Conservation (phyloP, 2,797 vertebrate genomes). For the Eutrigla gurnardus region DNA sequence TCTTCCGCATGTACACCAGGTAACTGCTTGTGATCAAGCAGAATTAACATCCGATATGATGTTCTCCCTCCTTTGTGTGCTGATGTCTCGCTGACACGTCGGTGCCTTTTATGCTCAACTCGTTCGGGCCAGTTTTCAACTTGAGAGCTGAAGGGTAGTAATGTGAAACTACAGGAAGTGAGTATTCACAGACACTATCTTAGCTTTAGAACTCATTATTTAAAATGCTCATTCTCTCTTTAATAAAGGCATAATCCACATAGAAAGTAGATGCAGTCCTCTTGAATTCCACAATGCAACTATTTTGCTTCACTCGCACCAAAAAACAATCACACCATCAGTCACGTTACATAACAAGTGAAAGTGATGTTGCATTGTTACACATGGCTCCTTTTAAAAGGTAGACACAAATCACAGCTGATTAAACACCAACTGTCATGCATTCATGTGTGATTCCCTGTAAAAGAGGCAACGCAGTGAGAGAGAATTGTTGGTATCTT, state of each 20-base stretch:
- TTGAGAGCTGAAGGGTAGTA: constrained; percentile 10
- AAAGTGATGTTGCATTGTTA: neutral
- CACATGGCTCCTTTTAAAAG: neutral
- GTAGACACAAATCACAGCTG: constrained; percentile 2
- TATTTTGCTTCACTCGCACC: neutral
- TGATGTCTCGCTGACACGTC: neutral
- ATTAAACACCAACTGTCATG: neutral
- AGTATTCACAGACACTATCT: constrained; percentile 1
- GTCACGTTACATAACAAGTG: constrained; percentile 1
- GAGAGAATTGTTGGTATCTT: neutral
- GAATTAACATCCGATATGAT: constrained; percentile 39
- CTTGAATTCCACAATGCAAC: constrained; percentile 5
- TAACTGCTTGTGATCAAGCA: constrained; percentile 43
- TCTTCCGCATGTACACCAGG: constrained; percentile 26
- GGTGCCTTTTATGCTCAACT: constrained; percentile 18
- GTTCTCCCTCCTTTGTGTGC: neutral
- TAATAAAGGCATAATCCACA: neutral
- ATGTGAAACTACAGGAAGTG: constrained; percentile 19
- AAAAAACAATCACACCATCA: neutral
- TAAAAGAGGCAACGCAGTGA: neutral
- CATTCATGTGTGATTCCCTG: neutral
- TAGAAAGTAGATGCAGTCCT: neutral
- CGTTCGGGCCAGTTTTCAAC: constrained; percentile 17
- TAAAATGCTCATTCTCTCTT: neutral
- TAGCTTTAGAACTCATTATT: constrained; percentile 6